phyloP scores from a whole-genome alignment of 2,113 vertebrate species.

The Ctenomys sociabilis region DNA sequence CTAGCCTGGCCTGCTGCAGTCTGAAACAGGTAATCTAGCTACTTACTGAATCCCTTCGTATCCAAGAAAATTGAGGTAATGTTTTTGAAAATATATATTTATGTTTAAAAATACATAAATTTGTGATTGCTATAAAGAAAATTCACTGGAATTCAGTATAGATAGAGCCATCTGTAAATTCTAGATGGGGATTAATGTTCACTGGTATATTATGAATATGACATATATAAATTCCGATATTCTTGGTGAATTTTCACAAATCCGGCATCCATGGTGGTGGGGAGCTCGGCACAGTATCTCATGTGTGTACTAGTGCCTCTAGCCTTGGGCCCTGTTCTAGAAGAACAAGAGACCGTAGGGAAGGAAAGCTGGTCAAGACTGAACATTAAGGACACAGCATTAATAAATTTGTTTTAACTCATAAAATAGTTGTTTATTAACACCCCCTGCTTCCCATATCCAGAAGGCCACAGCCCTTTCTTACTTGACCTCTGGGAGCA shows the following conservation, averaged over 20 bases:
- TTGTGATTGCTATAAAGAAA: neutral
- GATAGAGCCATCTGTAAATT: neutral
- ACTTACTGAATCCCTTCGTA: neutral
- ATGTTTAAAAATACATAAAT: neutral
- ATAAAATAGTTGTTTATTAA: neutral
- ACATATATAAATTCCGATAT: neutral
- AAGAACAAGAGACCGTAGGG: no score
- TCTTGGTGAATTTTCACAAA: neutral
- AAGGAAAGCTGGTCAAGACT: neutral
- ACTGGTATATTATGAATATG: neutral
- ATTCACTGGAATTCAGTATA: neutral
- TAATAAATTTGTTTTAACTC: no score
- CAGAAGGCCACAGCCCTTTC: neutral
- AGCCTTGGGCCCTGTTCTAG: no score
- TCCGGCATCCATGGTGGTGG: neutral
- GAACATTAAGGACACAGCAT: accelerated
- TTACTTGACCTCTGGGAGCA: no score
- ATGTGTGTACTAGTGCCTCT: accelerated
- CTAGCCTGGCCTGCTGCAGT: no score
- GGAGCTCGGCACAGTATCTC: accelerated
- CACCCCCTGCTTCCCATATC: neutral
- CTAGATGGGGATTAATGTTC: neutral
- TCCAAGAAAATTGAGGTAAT: neutral
- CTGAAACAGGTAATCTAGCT: neutral
- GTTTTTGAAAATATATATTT: neutral